phyloP scores from a whole-genome alignment of 2,113 vertebrate species.

The Elaphurus davidianus region DNA sequence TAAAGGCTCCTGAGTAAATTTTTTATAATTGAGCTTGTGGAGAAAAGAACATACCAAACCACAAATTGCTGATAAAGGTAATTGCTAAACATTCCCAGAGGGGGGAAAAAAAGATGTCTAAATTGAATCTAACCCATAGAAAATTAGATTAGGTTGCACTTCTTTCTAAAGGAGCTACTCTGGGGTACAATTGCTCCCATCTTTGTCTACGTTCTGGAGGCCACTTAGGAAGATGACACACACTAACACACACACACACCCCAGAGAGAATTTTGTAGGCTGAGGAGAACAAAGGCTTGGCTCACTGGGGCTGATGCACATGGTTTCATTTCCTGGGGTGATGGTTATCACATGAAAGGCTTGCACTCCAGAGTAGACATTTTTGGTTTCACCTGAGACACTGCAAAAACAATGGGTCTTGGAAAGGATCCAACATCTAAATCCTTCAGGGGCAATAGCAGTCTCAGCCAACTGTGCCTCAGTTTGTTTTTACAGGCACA shows the following conservation, averaged over 20 bases:
- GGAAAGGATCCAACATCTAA: slow-evolving; percentile 82
- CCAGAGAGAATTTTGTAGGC: slow-evolving; percentile 72
- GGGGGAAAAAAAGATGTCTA: slow-evolving; percentile 44
- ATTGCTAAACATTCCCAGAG: slow-evolving; percentile 69
- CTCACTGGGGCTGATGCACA: slow-evolving; percentile 81
- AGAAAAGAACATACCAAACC: slow-evolving; percentile 63
- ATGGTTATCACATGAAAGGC: slow-evolving; percentile 84
- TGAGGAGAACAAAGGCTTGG: slow-evolving; percentile 82
- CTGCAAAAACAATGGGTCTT: slow-evolving; percentile 84
- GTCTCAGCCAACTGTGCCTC: slow-evolving; percentile 78
- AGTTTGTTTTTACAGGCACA: slow-evolving; percentile 71
- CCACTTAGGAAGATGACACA: slow-evolving; percentile 66
- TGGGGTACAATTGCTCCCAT: slow-evolving; percentile 59
- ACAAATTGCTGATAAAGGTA: slow-evolving; percentile 72
- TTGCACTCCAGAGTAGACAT: slow-evolving; percentile 83
- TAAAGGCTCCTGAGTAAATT: slow-evolving; percentile 54
- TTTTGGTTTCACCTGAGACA: slow-evolving; percentile 86
- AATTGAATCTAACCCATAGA: slow-evolving; percentile 65
- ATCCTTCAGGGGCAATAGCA: slow-evolving; percentile 80
- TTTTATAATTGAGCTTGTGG: slow-evolving; percentile 51
- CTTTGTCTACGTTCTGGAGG: slow-evolving; percentile 68
- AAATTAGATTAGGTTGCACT: slow-evolving; percentile 71
- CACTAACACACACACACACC: slow-evolving; percentile 8
- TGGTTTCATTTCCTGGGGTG: slow-evolving; percentile 87
- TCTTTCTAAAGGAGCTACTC: slow-evolving; percentile 64